These are phyloP conservation scores for Crotalus helleri DNA, from an alignment of 2,113 vertebrate species.

Conservation along the genomic window DNA sequence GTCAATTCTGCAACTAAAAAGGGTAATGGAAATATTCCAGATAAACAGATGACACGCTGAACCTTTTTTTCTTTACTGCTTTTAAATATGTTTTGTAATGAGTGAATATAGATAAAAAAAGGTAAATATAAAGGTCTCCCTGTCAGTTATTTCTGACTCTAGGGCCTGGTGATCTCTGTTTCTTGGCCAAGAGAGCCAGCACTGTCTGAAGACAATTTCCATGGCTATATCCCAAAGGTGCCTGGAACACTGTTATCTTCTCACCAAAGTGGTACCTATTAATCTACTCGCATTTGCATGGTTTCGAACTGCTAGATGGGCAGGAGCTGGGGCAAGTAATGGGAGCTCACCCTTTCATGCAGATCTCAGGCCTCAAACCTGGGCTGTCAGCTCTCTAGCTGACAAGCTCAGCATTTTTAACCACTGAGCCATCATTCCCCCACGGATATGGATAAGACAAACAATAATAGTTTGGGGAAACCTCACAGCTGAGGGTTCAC, in stretches of 20 bases:
- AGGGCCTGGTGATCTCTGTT: background rate
- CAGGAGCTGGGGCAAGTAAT: background rate
- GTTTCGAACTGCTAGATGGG: background rate
- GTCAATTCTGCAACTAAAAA: background rate
- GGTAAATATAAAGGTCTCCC: background rate
- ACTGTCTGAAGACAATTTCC: background rate
- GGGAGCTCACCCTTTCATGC: background rate
- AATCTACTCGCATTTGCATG: background rate
- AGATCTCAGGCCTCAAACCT: background rate
- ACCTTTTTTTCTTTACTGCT: background rate
- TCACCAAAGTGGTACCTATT: background rate
- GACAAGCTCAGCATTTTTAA: background rate
- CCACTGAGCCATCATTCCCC: background rate
- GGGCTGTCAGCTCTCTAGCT: background rate
- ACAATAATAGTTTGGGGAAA: background rate
- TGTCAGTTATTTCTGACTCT: background rate
- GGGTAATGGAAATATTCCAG: slow-evolving; percentile 3
- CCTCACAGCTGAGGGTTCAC: slow-evolving; percentile 25
- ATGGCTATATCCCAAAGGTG: background rate
- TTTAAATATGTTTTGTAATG: slow-evolving; percentile 10
- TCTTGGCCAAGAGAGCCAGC: background rate
- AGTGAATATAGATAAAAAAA: background rate
- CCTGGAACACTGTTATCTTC: background rate
- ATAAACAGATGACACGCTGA: background rate
- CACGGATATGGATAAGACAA: background rate